These are phyloP conservation scores for Ceratoteleas bidentatus DNA, from an alignment of 1,140 invertebrate species.

Conservation along the genomic window DNA sequence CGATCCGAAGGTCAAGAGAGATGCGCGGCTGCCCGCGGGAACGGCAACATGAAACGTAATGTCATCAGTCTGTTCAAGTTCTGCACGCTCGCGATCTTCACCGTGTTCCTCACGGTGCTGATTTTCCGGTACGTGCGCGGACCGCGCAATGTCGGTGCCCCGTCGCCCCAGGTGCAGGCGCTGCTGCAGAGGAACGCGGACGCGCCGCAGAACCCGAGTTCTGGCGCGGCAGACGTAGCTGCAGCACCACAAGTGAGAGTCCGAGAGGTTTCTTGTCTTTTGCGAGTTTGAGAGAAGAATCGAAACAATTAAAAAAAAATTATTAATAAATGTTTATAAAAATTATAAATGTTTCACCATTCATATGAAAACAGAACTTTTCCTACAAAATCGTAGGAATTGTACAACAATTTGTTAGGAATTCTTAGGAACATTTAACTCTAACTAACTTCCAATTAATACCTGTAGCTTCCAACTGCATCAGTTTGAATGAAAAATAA, in stretches of 20 bases:
- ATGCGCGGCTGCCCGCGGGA: constrained; percentile 32
- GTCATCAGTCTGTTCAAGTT: constrained; percentile 80
- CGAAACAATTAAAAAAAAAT: too few species aligned
- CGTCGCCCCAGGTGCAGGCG: constrained; percentile 52
- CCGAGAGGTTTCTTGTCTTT: too few species aligned
- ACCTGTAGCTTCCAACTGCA: too few species aligned
- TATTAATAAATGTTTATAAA: too few species aligned
- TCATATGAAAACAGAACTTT: too few species aligned
- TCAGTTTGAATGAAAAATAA: too few species aligned
- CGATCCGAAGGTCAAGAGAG: constrained; percentile 15
- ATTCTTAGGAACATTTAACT: too few species aligned
- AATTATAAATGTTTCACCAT: too few species aligned
- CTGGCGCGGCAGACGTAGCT: background rate
- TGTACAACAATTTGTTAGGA: too few species aligned
- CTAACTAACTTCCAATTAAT: too few species aligned
- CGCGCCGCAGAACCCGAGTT: constrained; percentile 1
- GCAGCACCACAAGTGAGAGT: background rate
- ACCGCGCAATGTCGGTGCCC: constrained; percentile 52
- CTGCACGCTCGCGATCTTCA: constrained; percentile 75
- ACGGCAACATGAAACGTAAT: constrained; percentile 77
- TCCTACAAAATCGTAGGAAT: too few species aligned
- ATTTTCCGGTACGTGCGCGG: constrained; percentile 76
- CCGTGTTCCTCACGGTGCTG: constrained; percentile 78
- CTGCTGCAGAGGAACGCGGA: constrained; percentile 53
- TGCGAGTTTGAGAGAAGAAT: too few species aligned